phyloP scores from a whole-genome alignment of 92 coral and sea anemone species.

The Ricordea florida region DNA sequence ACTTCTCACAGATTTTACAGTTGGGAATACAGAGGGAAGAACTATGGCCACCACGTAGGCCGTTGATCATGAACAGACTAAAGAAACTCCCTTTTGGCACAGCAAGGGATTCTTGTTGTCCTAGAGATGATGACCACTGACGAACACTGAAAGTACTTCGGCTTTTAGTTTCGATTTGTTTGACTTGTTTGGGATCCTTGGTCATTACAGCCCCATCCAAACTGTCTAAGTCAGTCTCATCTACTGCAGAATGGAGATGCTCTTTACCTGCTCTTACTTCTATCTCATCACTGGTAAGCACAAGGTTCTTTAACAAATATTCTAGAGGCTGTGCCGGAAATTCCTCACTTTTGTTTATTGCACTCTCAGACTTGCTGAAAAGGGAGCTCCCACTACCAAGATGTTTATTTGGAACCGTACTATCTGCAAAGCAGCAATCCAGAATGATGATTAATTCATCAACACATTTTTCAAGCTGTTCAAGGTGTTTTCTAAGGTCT shows the following conservation, averaged over 20 bases:
- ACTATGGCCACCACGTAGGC: slow-evolving; percentile 11
- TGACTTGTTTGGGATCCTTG: background rate
- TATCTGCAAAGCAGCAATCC: slow-evolving; percentile 36
- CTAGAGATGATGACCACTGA: slow-evolving; percentile 14
- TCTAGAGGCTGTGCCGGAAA: background rate
- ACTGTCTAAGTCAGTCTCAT: background rate
- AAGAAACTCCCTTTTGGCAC: background rate
- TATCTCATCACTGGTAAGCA: background rate
- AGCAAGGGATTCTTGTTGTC: background rate
- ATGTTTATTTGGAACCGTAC: slow-evolving; percentile 1
- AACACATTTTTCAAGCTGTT: background rate
- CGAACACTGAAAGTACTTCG: background rate
- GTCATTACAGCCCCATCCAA: slow-evolving; percentile 3
- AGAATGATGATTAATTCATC: slow-evolving; percentile 10
- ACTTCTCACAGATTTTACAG: background rate
- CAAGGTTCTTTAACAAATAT: background rate
- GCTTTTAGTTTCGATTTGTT: too few species aligned
- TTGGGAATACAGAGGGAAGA: background rate
- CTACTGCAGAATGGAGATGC: background rate
- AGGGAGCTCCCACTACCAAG: background rate
- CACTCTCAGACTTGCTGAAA: background rate
- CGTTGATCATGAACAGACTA: background rate
- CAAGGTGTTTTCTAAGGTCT: background rate
- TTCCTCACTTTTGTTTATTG: background rate
- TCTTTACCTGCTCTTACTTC: background rate